A percentile compares a stretch with the other conserved stretches of the same genome.
These are phyloP conservation scores for Bufo gargarizans DNA, from an alignment of 2,113 vertebrate species.

Conservation along the genomic window DNA sequence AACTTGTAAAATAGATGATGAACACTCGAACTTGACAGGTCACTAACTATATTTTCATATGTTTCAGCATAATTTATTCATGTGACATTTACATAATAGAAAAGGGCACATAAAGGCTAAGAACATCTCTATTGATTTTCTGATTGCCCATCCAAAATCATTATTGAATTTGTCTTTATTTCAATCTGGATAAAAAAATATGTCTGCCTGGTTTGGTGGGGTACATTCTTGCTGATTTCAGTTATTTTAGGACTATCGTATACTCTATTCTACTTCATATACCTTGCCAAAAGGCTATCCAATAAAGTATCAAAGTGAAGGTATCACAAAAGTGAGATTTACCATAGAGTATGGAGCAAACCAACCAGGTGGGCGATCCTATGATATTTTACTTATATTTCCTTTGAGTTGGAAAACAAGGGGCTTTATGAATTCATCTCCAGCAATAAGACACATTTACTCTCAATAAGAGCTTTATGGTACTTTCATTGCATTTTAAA, in stretches of 20 bases:
- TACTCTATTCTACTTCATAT: too few species aligned
- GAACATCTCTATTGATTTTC: slow-evolving; percentile 38
- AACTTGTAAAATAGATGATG: background rate
- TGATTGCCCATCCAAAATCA: background rate
- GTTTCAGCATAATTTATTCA: slow-evolving; percentile 22
- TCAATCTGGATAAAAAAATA: background rate
- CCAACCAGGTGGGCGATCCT: too few species aligned
- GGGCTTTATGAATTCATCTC: background rate
- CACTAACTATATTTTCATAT: background rate
- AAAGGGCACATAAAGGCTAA: slow-evolving; percentile 31
- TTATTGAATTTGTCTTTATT: slow-evolving; percentile 32
- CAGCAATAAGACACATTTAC: background rate
- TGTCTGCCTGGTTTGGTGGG: background rate
- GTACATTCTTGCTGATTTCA: background rate
- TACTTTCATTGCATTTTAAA: background rate
- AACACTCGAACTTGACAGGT: background rate
- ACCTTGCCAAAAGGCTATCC: too few species aligned
- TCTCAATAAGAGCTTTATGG: background rate
- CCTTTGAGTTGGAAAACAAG: background rate
- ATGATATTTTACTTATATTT: background rate
- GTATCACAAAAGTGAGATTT: too few species aligned
- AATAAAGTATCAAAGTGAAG: too few species aligned
- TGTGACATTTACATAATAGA: slow-evolving; percentile 31
- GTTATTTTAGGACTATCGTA: background rate
- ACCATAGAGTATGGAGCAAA: too few species aligned